Base-by-base conservation (phyloP, 1,140 invertebrate species). In the Drosophila seguyi region DNA sequence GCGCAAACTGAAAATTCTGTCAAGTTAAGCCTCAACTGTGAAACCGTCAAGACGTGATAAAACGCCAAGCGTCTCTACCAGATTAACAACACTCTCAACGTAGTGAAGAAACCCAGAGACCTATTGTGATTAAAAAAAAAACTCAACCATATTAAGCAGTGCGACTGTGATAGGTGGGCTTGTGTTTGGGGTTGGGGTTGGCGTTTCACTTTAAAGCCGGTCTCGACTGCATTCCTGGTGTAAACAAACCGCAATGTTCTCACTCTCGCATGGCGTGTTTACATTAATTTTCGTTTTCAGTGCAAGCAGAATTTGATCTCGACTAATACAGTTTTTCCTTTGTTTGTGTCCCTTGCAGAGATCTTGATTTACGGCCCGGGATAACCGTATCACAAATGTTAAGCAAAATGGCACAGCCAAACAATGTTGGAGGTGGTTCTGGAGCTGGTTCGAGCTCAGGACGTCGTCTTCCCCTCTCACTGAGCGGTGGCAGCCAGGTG, bases 391-490 rank as follows among this genome's bases (percentile, higher is more conserved):
- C 10, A 69, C 47, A 25, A 74, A 90, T 92, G 91, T 61, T 91
- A 50, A 86, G 88, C 57, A 92, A 92, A 68, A 83, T 91, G 71
- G 75, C 79, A n/a, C 91, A 92, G 59, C 74, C 63, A 16, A 88
- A 78, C 39, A 80, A 67, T n/a, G n/a, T n/a, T 74, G 81, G 73
- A 38, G 61, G 42, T 3, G 75, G 39, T 7, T n/a, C 67, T n/a
- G 48, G 53, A 41, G 16, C 67, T 20, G 39, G 41, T 47, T 45
- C 47, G 6, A 53, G 67, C 4, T 44, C 81, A 7, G 79, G 82
- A 29, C 79, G 91, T 27, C 88, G 91, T 20, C 38, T 82, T 4
- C 91, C 87, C 25, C 56, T 92, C 13, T 81, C 91, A 2, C 59
- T 92, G 4, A 74, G 62, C 50, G 66, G 41, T 22, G 58, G 48